Percentiles rank a stretch among this genome's conserved stretches.
phyloP scores from a whole-genome alignment of 2,888 invertebrate species.

The Rhagium mordax region DNA sequence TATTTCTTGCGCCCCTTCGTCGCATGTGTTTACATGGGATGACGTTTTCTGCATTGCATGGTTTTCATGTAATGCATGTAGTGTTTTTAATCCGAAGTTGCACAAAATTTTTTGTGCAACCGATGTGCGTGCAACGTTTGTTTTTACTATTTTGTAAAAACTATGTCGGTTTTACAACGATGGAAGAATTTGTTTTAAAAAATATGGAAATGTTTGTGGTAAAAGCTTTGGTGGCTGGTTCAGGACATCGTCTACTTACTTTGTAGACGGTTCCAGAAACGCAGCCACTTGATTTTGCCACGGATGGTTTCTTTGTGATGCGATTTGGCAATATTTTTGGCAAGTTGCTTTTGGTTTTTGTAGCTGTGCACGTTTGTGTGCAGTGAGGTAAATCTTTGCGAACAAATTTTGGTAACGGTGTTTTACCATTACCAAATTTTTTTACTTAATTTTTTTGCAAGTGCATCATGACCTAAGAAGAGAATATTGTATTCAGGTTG shows the following conservation, averaged over 20 bases:
- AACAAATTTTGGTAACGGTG: neutral
- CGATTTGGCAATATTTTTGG: slow-evolving; percentile 21
- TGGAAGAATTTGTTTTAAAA: neutral
- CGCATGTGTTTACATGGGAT: slow-evolving; percentile 21
- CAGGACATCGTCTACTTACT: neutral
- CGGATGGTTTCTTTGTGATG: too few species aligned
- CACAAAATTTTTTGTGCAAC: slow-evolving; percentile 52
- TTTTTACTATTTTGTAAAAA: slow-evolving; percentile 22
- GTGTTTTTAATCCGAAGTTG: slow-evolving; percentile 46
- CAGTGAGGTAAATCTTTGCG: neutral
- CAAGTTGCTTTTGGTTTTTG: slow-evolving; percentile 8
- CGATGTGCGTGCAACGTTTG: slow-evolving; percentile 20
- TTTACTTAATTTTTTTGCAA: neutral
- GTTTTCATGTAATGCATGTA: slow-evolving; percentile 41
- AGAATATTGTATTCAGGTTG: neutral
- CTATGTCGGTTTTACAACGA: neutral
- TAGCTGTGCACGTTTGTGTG: slow-evolving; percentile 8
- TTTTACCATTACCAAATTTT: slow-evolving; percentile 13
- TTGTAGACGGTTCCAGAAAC: slow-evolving; percentile 10
- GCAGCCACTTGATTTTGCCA: neutral
- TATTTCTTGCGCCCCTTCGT: slow-evolving; percentile 10
- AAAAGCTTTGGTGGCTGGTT: neutral
- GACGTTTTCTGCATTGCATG: slow-evolving; percentile 36
- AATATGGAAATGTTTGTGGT: neutral
- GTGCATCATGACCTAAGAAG: neutral